Conservation (phyloP, 2,888 invertebrate genomes). For the Tenthredo notha region DNA sequence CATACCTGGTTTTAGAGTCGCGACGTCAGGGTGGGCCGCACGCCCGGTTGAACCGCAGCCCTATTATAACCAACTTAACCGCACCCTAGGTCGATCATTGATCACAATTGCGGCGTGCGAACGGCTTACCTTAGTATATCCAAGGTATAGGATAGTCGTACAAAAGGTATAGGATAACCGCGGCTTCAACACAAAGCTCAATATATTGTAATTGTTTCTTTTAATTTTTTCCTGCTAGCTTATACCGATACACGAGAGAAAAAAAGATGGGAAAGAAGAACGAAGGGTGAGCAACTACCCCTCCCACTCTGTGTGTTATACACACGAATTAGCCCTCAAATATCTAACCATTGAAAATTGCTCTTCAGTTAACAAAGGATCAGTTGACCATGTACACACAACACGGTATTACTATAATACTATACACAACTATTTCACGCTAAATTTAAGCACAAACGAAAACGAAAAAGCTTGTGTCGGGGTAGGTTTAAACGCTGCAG, state of each 20-base stretch:
- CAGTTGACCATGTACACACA: constrained; percentile 21
- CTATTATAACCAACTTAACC: not conserved
- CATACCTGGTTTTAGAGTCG: constrained; percentile 41
- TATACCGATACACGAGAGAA: not conserved
- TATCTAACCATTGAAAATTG: constrained; percentile 15
- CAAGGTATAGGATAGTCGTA: not conserved
- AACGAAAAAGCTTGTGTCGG: not conserved
- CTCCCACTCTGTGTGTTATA: not conserved
- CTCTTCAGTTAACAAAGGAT: constrained; percentile 9
- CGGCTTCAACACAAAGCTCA: not conserved
- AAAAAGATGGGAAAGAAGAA: not conserved
- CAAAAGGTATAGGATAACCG: not conserved
- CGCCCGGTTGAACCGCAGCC: constrained; percentile 4
- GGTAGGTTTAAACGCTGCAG: not conserved
- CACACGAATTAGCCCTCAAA: not conserved
- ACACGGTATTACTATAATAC: not conserved
- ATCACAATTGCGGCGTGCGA: constrained; percentile 24
- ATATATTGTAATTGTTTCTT: constrained; percentile 2
- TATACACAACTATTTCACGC: constrained; percentile 42
- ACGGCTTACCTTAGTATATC: not conserved
- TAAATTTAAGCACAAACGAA: constrained; percentile 39
- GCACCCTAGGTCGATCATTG: not conserved
- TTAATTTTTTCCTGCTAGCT: not conserved
- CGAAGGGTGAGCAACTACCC: not conserved
- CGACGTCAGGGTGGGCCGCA: constrained; percentile 39